Base-by-base conservation (phyloP, 2,888 invertebrate species). In the Oscheius sp. region DNA sequence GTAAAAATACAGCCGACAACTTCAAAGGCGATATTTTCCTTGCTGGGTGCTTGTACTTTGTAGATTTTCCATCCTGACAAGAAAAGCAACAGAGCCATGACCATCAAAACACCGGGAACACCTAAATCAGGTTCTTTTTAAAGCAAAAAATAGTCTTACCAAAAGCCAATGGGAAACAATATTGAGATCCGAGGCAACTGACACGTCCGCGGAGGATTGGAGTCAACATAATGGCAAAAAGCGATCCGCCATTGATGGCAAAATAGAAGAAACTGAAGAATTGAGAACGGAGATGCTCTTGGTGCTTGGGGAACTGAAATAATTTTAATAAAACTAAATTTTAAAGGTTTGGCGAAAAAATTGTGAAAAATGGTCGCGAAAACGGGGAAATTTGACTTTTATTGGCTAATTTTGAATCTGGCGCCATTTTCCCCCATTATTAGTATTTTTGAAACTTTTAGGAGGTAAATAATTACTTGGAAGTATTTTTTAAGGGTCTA, bases 211-310 rank as follows among this genome's bases (percentile, higher is more conserved):
- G 82, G 9, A 88, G 77, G 16, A 85, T 76, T 3, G 88, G 88
- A 18, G 88, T 88, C 23, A 86, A 70, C 45, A 86, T 64, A 41
- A 88, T 86, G 69, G 87, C 86, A 52, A 87, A 72, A n/a, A 88
- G 75, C 1, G 82, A 83, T n/a, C 96, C 96, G 16, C 90, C 87
- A 89, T 96, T 97, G 88, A 98, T 96, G 66, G 95, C 91, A 88
- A 96, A 95, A 90, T 97, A 98, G 89, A 96, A 98, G 3, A 96
- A 90, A 0, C 96, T 96, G 80, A 98, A 97, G 90, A 95, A 98
- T 77, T 92, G 92, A 21, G 93, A 92, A 71, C 96, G 90, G 85
- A 94, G 93, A 81, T 90, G 91, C 81, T 92, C 93, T 90, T 96
- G 94, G 43, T 83, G 74, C 43, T 85, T 82, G 25, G 77, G 74